Percentiles rank a stretch among this genome's conserved stretches.
These are phyloP conservation scores for Pelecanus crispus DNA, from an alignment of 2,113 vertebrate genomes.

Conservation along the genomic window DNA sequence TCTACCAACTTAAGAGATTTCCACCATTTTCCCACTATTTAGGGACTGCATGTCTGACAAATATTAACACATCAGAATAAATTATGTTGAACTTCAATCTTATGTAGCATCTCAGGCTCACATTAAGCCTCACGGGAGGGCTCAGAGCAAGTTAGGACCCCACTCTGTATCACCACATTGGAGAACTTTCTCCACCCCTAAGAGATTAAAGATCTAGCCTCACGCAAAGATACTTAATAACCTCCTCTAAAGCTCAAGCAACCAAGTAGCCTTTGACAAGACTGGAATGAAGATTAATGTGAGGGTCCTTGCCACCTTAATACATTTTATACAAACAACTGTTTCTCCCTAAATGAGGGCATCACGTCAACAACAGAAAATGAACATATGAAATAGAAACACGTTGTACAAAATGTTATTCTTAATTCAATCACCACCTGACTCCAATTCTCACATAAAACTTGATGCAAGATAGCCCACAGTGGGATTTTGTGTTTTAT, in stretches of 20 bases:
- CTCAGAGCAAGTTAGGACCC: not conserved
- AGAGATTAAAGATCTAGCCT: not conserved
- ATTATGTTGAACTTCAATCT: constrained; percentile 31
- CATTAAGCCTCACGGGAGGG: not conserved
- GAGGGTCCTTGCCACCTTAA: not conserved
- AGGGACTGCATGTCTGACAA: not conserved
- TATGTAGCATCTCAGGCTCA: constrained; percentile 7
- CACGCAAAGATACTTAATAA: not conserved
- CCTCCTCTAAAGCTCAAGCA: not conserved
- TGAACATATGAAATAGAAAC: not conserved
- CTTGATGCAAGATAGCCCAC: not conserved
- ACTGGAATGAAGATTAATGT: not conserved
- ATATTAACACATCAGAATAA: not conserved
- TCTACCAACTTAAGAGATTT: not conserved
- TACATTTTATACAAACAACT: not conserved
- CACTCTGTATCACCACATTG: not conserved
- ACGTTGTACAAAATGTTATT: not conserved
- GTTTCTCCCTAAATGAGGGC: not conserved
- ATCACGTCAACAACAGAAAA: not conserved
- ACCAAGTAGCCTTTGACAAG: not conserved
- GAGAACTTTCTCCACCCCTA: not conserved
- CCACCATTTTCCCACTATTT: not conserved
- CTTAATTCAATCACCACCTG: not conserved
- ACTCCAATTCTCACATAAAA: not conserved
- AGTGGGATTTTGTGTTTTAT: not conserved